A percentile compares a stretch with the other conserved stretches of the same genome.
Conservation (phyloP, 2,797 vertebrate species). For the Xenops minutus region DNA sequence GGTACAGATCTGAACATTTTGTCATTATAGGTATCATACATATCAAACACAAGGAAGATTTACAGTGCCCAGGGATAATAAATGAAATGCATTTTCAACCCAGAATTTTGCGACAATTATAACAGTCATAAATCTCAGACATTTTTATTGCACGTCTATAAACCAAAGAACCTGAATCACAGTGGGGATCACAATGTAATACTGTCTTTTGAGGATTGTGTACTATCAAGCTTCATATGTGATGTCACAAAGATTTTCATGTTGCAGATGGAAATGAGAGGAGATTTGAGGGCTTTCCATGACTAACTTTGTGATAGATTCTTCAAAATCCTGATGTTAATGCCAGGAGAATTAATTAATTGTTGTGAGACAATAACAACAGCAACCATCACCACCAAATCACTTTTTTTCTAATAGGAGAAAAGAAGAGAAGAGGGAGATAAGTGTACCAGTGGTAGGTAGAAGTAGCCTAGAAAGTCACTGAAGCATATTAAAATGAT, state of each 20-base stretch:
- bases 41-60: conserved; percentile 2
- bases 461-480: conserved; percentile 60
- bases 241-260: not conserved
- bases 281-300: not conserved
- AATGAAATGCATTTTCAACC: not conserved
- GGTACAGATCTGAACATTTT: conserved; percentile 1
- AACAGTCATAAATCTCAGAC: not conserved
- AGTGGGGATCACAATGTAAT: not conserved
- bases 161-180: not conserved
- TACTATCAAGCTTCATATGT: not conserved
- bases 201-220: not conserved
- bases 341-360: conserved; percentile 16
- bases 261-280: not conserved
- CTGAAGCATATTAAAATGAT: conserved; percentile 14
- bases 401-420: conserved; percentile 7
- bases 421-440: not conserved
- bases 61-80: not conserved
- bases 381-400: not conserved
- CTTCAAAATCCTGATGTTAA: not conserved
- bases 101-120: not conserved
- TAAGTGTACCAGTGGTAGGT: not conserved
- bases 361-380: not conserved
- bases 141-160: not conserved
- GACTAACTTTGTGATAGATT: not conserved
- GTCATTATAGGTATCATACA: not conserved